Evolutionary conservation across 2,888 invertebrate species (phyloP).

Genomic region (Dendrolimus houi): DNA sequence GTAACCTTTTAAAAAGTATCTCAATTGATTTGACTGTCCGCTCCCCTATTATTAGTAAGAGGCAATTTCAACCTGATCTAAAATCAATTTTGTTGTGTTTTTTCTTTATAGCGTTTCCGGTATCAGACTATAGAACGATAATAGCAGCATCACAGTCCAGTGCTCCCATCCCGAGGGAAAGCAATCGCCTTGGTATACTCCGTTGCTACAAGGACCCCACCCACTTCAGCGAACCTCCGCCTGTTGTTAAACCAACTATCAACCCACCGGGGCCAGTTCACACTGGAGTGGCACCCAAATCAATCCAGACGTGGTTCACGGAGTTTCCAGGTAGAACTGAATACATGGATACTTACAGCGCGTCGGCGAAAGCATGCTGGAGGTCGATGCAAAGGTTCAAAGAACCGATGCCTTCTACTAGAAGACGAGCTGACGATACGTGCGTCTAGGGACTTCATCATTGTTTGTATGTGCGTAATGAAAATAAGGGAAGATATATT

Average conservation of each 20-base stretch:
- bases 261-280: constrained; percentile 60
- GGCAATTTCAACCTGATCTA: too few relatives aligned
- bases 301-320: constrained; percentile 69
- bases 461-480: constrained; percentile 14
- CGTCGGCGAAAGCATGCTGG: constrained; percentile 76
- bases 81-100: background rate
- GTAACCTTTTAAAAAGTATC: too few relatives aligned
- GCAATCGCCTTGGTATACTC: constrained; percentile 71
- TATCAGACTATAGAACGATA: constrained; percentile 71
- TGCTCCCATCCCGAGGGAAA: constrained; percentile 75
- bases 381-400: constrained; percentile 78
- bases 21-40: too few relatives aligned
- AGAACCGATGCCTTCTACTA: constrained; percentile 78
- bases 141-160: constrained; percentile 78
- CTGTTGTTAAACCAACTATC: constrained; percentile 72
- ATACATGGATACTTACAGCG: constrained; percentile 78
- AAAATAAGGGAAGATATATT: constrained; percentile 39
- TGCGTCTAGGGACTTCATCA: constrained; percentile 39
- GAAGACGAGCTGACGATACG: constrained; percentile 74
- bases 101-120: constrained; percentile 55
- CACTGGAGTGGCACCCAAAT: constrained; percentile 59
- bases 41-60: too few relatives aligned
- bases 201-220: constrained; percentile 79
- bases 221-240: constrained; percentile 68
- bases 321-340: constrained; percentile 78